Conservation (phyloP, 2,797 vertebrate genomes). For the Sebastes wilsoni region DNA sequence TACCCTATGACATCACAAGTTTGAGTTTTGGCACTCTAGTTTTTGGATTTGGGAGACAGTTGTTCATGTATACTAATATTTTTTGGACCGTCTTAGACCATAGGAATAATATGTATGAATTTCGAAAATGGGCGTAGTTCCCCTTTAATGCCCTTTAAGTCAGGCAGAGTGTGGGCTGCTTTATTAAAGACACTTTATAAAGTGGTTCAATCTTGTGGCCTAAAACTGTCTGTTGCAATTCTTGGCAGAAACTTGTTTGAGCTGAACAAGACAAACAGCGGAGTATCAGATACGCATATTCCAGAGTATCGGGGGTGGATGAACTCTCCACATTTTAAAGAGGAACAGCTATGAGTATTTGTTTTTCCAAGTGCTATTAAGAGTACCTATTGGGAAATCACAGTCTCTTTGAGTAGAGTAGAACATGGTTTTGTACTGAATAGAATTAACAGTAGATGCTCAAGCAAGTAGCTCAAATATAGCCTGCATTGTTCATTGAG, state of each 20-base stretch:
- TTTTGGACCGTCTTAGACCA: too few relatives aligned
- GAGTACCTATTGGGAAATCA: background rate
- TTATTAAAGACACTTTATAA: conserved; percentile 41
- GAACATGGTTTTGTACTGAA: background rate
- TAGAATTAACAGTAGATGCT: background rate
- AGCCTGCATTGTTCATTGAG: conserved; percentile 11
- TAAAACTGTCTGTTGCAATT: conserved; percentile 43
- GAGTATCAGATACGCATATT: conserved; percentile 37
- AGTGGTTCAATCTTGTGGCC: conserved; percentile 35
- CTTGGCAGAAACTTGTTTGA: conserved; percentile 51
- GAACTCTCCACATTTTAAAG: conserved; percentile 29
- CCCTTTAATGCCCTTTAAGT: conserved; percentile 23
- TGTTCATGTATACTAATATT: too few relatives aligned
- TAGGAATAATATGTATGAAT: too few relatives aligned
- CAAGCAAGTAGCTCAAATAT: background rate
- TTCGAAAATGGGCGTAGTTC: too few relatives aligned
- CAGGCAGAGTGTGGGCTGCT: conserved; percentile 18
- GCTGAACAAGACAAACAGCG: conserved; percentile 29
- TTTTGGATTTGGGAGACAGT: too few relatives aligned
- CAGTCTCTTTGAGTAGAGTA: background rate
- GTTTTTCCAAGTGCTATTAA: background rate
- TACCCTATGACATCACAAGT: too few relatives aligned
- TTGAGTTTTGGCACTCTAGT: too few relatives aligned
- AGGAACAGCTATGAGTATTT: conserved; percentile 14
- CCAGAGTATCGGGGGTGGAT: conserved; percentile 18